Evolutionary conservation across 2,797 vertebrate species (phyloP).

Genomic region (Chloroceryle inda): DNA sequence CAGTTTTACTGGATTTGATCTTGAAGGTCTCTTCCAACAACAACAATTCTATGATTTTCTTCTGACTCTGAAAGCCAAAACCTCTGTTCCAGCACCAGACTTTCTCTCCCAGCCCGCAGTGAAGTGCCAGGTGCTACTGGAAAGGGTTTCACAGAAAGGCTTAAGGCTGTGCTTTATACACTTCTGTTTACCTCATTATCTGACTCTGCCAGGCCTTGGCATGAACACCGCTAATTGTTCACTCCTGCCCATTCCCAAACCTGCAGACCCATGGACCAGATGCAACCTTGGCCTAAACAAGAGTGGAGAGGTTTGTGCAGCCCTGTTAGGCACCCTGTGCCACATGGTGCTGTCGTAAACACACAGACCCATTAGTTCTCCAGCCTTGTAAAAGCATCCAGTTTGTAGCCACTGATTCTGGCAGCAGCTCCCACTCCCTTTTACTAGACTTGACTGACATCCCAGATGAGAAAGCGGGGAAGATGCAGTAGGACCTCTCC

Average conservation of each 20-base stretch:
- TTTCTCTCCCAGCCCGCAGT: neutral
- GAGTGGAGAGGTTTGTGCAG: rapidly evolving
- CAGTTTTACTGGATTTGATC: neutral
- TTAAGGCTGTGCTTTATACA: rapidly evolving
- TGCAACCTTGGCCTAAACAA: rapidly evolving
- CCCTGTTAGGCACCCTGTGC: rapidly evolving
- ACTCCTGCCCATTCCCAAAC: neutral
- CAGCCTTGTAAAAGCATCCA: neutral
- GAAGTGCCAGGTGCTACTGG: neutral
- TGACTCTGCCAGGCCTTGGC: neutral
- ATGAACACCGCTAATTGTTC: neutral
- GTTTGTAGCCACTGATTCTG: neutral
- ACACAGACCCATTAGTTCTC: rapidly evolving
- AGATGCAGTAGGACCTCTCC: neutral
- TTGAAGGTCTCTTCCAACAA: too few species aligned
- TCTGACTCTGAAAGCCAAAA: neutral
- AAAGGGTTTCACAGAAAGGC: neutral
- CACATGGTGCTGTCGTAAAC: rapidly evolving
- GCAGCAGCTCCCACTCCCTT: neutral
- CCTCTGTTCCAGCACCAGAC: neutral
- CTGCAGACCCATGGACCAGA: neutral
- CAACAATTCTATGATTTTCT: neutral
- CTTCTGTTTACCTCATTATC: neutral
- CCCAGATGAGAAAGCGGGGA: neutral
- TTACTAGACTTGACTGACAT: neutral